Conservation (phyloP, 1,140 invertebrate genomes). For the Psix sp. region DNA sequence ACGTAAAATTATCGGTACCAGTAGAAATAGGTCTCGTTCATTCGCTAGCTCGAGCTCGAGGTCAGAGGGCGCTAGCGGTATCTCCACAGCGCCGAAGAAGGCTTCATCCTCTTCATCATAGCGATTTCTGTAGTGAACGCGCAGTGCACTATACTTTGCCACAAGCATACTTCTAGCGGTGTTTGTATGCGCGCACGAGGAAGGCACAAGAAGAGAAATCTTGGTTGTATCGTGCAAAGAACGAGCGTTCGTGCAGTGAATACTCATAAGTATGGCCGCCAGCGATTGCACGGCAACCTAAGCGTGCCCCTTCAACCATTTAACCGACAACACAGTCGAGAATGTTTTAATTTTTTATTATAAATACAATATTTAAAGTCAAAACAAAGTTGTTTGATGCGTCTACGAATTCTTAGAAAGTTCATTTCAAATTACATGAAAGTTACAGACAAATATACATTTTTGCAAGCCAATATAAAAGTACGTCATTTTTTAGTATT, state of each 20-base stretch:
- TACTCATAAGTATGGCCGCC: slow-evolving; percentile 64
- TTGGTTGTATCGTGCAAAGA: slow-evolving; percentile 49
- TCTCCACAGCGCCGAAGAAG: slow-evolving; percentile 66
- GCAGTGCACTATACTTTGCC: slow-evolving; percentile 53
- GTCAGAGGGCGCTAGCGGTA: slow-evolving; percentile 77
- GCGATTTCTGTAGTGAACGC: slow-evolving; percentile 58
- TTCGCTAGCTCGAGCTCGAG: slow-evolving; percentile 68
- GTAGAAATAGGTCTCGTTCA: slow-evolving; percentile 67
- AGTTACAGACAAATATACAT: too few species aligned
- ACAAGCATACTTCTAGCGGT: slow-evolving; percentile 59
- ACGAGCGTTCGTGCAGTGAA: slow-evolving; percentile 66
- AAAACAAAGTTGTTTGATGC: too few species aligned
- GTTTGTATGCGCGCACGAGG: slow-evolving; percentile 43
- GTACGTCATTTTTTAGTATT: too few species aligned
- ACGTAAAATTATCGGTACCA: slow-evolving; percentile 72
- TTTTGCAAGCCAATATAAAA: too few species aligned
- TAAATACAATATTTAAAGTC: neutral
- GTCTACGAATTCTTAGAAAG: too few species aligned
- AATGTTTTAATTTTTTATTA: slow-evolving; percentile 2
- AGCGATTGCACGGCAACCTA: slow-evolving; percentile 53
- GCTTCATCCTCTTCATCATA: slow-evolving; percentile 62
- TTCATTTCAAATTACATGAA: too few species aligned
- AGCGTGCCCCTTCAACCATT: slow-evolving; percentile 45
- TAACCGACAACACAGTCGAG: slow-evolving; percentile 9
- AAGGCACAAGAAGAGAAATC: slow-evolving; percentile 51